Conservation (phyloP, 2,888 invertebrate species). For the Drosophila melanosoma region DNA sequence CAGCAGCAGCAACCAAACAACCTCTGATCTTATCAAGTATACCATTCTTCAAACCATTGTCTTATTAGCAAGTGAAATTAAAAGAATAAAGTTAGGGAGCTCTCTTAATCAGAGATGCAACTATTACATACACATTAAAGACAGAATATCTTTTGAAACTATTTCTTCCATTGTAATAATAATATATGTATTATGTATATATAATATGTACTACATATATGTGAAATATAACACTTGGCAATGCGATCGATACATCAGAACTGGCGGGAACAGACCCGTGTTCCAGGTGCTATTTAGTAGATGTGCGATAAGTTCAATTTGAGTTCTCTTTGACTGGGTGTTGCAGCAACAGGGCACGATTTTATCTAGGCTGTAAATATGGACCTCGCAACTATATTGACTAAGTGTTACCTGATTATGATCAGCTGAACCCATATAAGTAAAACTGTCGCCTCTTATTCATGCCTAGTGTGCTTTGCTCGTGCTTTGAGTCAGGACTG, state of each 20-base stretch:
- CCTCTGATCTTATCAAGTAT: slow-evolving; percentile 19
- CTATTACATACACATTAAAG: not conserved
- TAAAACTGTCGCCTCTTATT: not conserved
- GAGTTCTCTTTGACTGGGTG: slow-evolving; percentile 16
- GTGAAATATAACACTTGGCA: not conserved
- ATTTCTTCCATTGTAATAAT: not conserved
- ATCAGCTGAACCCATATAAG: slow-evolving; percentile 42
- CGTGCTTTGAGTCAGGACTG: slow-evolving; percentile 3
- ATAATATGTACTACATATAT: not conserved
- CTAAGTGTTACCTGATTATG: slow-evolving; percentile 37
- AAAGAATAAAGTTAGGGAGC: slow-evolving; percentile 41
- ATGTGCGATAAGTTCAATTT: slow-evolving; percentile 60
- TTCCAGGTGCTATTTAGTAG: slow-evolving; percentile 61
- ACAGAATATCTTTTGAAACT: not conserved
- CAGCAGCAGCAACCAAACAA: slow-evolving; percentile 13
- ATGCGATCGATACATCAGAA: slow-evolving; percentile 24
- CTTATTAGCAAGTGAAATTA: slow-evolving; percentile 10
- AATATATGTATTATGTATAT: not conserved
- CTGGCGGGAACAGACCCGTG: slow-evolving; percentile 40
- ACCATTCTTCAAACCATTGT: slow-evolving; percentile 16
- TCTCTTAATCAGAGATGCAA: not conserved
- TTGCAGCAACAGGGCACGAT: slow-evolving; percentile 33
- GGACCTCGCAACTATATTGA: slow-evolving; percentile 19
- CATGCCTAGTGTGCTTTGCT: slow-evolving; percentile 40
- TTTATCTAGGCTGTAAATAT: slow-evolving; percentile 42